Evolutionary conservation across 1,140 invertebrate genomes (phyloP), one percentile per base, ranked within the genome.

Genomic region (Parapsyche elsis): DNA sequence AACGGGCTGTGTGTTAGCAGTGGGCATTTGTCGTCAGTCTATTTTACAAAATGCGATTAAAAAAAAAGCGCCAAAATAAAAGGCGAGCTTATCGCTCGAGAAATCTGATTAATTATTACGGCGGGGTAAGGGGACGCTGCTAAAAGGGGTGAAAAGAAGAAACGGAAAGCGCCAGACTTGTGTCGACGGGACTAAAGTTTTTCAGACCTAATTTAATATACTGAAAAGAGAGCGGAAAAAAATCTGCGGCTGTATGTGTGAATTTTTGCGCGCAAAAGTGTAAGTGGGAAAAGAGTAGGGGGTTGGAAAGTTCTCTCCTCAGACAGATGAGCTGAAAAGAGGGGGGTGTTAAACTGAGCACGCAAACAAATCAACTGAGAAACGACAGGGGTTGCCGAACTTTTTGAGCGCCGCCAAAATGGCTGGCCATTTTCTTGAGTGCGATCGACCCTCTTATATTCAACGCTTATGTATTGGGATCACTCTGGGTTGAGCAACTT

Each of bases 341-440:
- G 79, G 78, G 82, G 21, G 71, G 77, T 49, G 78, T 81, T 81
- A 78, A 83, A 83, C 73, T 83, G 82, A 83, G 78, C 80, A 64
- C 73, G 80, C 82, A 83, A 83, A 83, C 82, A 83, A 83, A 83
- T 83, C 80, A 81, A 81, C 80, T 71, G 71, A 81, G 57, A 80
- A 80, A 76, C 78, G 38, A 73, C 76, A 80, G 71, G 73, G 79
- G 73, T 59, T 75, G 71, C 44, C 77, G 49, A 81, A 83, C 79
- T 81, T 81, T 83, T 79, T 80, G 71, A 71, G 19, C 64, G 21
- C n/a, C 14, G 24, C 76, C 24, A 38, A 75, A 81, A 74, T 78
- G 44, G 76, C 30, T 61, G 78, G 80, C 79, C 81, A 81, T 83
- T 83, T 83, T 70, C 79, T 71, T 81, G 73, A 83, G 79, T 81